These are phyloP conservation scores for Deroptyus accipitrinus DNA, from an alignment of 2,113 vertebrate genomes.

Conservation along the genomic window DNA sequence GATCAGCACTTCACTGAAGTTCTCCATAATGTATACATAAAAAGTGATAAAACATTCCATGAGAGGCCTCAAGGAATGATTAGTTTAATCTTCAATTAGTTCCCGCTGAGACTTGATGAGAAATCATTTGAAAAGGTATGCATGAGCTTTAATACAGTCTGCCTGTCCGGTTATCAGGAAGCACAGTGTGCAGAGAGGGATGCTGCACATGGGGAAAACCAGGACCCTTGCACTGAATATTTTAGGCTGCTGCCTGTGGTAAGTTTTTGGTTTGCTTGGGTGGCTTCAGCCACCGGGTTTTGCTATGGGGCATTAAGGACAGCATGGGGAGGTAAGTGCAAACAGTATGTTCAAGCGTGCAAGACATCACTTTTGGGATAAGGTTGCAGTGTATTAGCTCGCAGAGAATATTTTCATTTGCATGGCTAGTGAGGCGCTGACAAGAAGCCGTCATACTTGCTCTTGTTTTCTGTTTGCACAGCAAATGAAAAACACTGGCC, in stretches of 20 bases:
- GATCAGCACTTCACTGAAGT: neutral
- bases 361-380: neutral
- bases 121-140: constrained; percentile 36
- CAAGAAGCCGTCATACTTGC: neutral
- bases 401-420: neutral
- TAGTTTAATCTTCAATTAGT: constrained; percentile 58
- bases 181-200: neutral
- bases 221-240: neutral
- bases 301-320: neutral
- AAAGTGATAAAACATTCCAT: neutral
- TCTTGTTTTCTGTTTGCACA: neutral
- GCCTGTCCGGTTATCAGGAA: neutral
- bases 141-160: neutral
- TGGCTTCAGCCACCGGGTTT: neutral
- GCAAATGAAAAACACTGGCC: neutral
- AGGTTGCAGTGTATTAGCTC: neutral
- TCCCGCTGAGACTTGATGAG: constrained; percentile 49
- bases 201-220: neutral
- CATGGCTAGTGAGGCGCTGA: neutral
- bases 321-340: rapidly evolving
- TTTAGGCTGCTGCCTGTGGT: neutral
- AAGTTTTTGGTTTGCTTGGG: neutral
- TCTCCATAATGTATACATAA: neutral
- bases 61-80: constrained; percentile 41
- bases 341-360: neutral